These are phyloP conservation scores for Strix occidentalis DNA, from an alignment of 2,797 vertebrate genomes.

Conservation along the genomic window DNA sequence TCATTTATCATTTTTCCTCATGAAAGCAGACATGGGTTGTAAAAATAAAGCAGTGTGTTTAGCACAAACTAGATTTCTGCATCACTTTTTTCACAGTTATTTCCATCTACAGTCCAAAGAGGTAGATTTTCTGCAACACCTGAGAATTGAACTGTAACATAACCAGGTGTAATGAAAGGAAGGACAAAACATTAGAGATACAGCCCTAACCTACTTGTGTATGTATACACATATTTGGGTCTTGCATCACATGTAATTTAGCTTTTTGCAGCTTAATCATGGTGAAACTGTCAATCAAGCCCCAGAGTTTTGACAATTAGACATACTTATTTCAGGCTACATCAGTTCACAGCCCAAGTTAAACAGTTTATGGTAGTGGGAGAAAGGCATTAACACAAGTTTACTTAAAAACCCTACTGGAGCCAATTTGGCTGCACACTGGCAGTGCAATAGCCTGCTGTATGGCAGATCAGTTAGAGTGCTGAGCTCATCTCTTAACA, in stretches of 20 bases:
- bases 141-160: slow-evolving; percentile 87
- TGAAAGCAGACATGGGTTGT: slow-evolving; percentile 80
- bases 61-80: slow-evolving; percentile 84
- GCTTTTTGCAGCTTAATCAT: background rate
- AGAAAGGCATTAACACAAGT: slow-evolving; percentile 51
- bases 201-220: slow-evolving; percentile 47
- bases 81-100: slow-evolving; percentile 88
- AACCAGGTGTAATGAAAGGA: slow-evolving; percentile 77
- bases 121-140: slow-evolving; percentile 96
- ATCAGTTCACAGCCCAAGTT: slow-evolving; percentile 18
- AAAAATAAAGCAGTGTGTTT: slow-evolving; percentile 86
- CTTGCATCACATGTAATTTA: background rate
- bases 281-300: slow-evolving; percentile 54
- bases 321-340: slow-evolving; percentile 32
- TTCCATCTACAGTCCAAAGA: slow-evolving; percentile 89
- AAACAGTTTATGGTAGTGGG: slow-evolving; percentile 17
- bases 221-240: slow-evolving; percentile 13
- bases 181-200: slow-evolving; percentile 58
- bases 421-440: slow-evolving; percentile 53
- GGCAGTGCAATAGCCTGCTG: slow-evolving; percentile 69
- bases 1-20: slow-evolving; percentile 83
- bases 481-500: background rate
- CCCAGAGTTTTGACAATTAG: slow-evolving; percentile 28
- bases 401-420: slow-evolving; percentile 8
- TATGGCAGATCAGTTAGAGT: slow-evolving; percentile 41